Conservation (phyloP, 2,113 vertebrate genomes). For the Ursus arctos region DNA sequence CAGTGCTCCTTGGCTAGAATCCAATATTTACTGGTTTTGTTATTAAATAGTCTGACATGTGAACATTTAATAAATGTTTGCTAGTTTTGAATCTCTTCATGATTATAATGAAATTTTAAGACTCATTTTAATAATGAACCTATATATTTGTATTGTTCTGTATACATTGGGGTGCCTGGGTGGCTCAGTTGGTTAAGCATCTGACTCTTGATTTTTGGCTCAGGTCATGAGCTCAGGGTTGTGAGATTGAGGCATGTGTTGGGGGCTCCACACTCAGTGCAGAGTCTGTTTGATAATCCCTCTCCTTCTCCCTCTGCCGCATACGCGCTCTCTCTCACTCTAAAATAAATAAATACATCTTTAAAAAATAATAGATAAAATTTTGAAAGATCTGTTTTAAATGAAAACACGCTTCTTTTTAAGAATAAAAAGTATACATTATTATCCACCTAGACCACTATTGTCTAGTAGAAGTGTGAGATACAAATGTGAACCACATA, state of each 20-base stretch:
- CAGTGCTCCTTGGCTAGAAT: neutral
- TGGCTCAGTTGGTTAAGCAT: neutral
- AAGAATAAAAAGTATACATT: conserved; percentile 19
- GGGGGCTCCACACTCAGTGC: neutral
- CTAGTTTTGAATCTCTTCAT: conserved; percentile 46
- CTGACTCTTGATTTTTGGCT: neutral
- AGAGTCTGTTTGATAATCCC: neutral
- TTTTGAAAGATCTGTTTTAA: neutral
- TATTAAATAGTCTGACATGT: conserved; percentile 27
- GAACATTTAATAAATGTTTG: conserved; percentile 39
- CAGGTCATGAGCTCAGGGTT: neutral
- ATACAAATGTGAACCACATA: neutral
- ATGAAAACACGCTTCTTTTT: conserved; percentile 15
- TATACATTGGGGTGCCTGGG: neutral
- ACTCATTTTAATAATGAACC: conserved; percentile 15
- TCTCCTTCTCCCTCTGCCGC: neutral
- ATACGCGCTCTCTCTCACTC: neutral
- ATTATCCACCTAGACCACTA: neutral
- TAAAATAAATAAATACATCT: neutral
- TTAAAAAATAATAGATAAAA: neutral
- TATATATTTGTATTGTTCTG: neutral
- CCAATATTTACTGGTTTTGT: neutral
- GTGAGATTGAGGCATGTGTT: neutral
- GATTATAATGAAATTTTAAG: conserved; percentile 41
- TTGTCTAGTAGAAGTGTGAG: neutral